phyloP scores from a whole-genome alignment of 2,113 vertebrate genomes.

The Microcebus tavaratra region DNA sequence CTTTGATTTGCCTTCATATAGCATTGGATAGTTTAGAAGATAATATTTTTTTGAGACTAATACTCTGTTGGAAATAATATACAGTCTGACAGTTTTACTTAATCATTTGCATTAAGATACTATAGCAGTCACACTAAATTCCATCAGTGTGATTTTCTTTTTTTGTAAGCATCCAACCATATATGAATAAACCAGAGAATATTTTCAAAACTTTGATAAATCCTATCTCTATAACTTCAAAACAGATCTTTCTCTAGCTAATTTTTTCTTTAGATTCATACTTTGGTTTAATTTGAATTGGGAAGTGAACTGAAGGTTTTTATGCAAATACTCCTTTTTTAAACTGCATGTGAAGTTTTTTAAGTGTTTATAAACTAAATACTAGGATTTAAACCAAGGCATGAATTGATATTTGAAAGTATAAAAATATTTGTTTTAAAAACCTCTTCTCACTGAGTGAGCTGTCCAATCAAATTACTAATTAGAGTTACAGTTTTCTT shows the following conservation, averaged over 20 bases:
- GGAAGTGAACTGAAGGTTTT: background rate
- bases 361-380: slow-evolving; percentile 9
- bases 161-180: background rate
- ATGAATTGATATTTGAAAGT: background rate
- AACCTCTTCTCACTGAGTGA: background rate
- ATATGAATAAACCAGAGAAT: slow-evolving; percentile 18
- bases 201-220: slow-evolving; percentile 6
- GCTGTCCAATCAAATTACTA: slow-evolving; percentile 14
- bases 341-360: slow-evolving; percentile 2
- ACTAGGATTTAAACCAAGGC: background rate
- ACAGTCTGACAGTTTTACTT: background rate
- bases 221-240: slow-evolving; percentile 15
- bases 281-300: slow-evolving; percentile 25
- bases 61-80: background rate
- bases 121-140: background rate
- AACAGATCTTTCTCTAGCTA: background rate
- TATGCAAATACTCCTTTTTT: background rate
- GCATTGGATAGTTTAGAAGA: background rate
- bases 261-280: slow-evolving; percentile 26
- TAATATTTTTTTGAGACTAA: background rate
- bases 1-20: background rate
- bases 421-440: background rate
- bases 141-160: background rate
- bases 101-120: slow-evolving; percentile 23
- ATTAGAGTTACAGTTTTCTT: background rate